phyloP scores from a whole-genome alignment of 2,797 vertebrate genomes.

The Phalanger gymnotis region DNA sequence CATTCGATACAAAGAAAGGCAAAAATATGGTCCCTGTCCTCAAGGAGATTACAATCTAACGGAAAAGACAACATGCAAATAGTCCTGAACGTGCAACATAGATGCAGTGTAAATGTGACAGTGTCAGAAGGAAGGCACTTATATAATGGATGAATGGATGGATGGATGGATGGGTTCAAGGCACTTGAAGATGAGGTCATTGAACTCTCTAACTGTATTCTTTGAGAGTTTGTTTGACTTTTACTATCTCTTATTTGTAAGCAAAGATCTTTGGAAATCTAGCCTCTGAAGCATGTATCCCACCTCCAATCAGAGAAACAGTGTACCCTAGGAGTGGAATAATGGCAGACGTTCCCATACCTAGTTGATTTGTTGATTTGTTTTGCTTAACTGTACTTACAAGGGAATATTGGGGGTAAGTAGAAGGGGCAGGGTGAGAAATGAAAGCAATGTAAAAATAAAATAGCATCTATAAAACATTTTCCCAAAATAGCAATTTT shows the following conservation, averaged over 20 bases:
- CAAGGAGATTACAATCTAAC: neutral
- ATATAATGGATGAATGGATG: neutral
- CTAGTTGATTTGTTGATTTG: neutral
- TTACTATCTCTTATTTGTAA: neutral
- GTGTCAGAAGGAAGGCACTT: neutral
- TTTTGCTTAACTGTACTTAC: neutral
- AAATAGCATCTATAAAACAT: neutral
- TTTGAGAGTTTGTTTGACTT: neutral
- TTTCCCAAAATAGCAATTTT: neutral
- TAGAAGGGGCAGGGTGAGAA: neutral
- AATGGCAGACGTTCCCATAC: neutral
- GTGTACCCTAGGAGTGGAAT: neutral
- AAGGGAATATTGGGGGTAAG: neutral
- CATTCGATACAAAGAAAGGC: neutral
- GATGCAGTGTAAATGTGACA: neutral
- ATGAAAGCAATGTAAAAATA: neutral
- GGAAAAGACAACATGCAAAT: neutral
- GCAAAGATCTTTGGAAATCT: neutral
- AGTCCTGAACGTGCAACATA: neutral
- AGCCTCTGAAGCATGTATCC: neutral
- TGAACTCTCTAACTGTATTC: neutral
- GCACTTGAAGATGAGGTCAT: neutral
- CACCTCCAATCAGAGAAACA: neutral
- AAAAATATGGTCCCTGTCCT: neutral
- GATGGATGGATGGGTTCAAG: neutral